Conservation (phyloP, 2,113 vertebrate genomes). For the Zosterops pallidus region DNA sequence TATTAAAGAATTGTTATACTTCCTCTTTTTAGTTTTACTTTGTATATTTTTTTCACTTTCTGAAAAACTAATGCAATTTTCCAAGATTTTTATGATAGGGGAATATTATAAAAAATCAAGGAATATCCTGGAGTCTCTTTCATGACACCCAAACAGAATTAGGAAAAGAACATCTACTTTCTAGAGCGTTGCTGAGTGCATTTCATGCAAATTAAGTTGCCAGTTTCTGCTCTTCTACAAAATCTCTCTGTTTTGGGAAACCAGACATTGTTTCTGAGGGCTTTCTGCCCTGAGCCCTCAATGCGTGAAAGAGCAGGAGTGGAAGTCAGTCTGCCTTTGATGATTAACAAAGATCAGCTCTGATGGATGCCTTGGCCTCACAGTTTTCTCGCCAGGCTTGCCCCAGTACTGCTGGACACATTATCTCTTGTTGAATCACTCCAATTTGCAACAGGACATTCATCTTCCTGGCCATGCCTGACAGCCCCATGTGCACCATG, state of each 20-base stretch:
- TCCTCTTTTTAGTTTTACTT: neutral
- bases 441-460: neutral
- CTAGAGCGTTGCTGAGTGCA: neutral
- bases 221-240: neutral
- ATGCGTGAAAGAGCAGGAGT: neutral
- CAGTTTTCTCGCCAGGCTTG: neutral
- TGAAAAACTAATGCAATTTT: neutral
- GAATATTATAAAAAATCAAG: neutral
- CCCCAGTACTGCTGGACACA: neutral
- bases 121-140: neutral
- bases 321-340: neutral
- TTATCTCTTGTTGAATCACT: constrained; percentile 9
- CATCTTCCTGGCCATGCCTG: neutral
- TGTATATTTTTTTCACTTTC: neutral
- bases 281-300: neutral
- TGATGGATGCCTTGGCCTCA: constrained; percentile 5
- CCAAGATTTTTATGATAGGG: neutral
- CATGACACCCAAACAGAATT: neutral
- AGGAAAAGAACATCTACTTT: neutral
- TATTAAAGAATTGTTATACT: neutral
- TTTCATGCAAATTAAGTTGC: neutral
- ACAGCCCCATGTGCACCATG: neutral
- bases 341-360: neutral
- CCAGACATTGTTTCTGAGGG: neutral
- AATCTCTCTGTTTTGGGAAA: neutral